Base-by-base conservation (phyloP, 1,140 invertebrate genomes). In the Ceratosolen fusciceps region DNA sequence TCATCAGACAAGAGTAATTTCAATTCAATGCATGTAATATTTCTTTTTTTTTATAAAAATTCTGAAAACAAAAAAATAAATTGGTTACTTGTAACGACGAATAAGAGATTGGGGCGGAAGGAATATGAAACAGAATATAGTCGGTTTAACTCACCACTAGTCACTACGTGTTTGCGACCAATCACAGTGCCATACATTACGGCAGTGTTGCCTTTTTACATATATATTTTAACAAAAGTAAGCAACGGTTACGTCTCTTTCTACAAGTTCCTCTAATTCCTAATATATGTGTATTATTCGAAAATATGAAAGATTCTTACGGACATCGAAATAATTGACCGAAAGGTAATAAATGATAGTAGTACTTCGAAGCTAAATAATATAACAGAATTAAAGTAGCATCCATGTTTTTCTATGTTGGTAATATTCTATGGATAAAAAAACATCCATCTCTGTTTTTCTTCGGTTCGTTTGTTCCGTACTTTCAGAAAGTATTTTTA, bases 271-370 rank as follows among this genome's bases (percentile, higher is more conserved):
- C 73, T 60, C 62, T 65, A 34, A 68, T 58, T 71, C 37, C 72
- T 84, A 85, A 74, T 79, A 80, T 82, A 82, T 78, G 82, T 83
- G 84, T 88, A 86, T 88, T 86, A 87, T 88, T 86, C 85, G 85
- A 85, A 87, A 87, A 87, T 88, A 84, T 84, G 82, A 77, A 77
- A 81, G 49, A 56, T 77, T 76, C 74, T 77, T 58, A 76, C 70
- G 78, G 75, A 67, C 77, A 24, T 67, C 39, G 65, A 80, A 80
- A 74, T 80, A 75, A 75, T 80, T 79, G 71, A 70, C 68, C 39
- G 10, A 0, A 54, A n/a, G 21, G 26, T 47, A 9, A 7, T 0
- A 14, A 49, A 31, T 9, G 39, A 19, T 21, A 49, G 71, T 1
- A 58, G 43, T 4, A 62, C 34, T n/a, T 24, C 10, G 68, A 39